These are phyloP conservation scores for Eulimnadia texana DNA, from an alignment of 1,140 invertebrate species.

Conservation along the genomic window DNA sequence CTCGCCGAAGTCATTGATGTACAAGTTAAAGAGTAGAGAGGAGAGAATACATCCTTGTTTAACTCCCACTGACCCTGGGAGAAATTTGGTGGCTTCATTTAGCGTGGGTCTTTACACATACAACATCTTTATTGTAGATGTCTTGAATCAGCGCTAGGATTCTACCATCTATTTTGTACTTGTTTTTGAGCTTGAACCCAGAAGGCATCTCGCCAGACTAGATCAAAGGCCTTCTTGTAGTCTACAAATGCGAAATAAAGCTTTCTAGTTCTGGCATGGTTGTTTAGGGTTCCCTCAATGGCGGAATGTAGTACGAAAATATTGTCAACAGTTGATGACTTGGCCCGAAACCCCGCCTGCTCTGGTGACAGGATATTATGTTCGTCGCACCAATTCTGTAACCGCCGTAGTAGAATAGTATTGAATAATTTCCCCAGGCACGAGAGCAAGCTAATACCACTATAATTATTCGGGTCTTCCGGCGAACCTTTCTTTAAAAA, in stretches of 20 bases:
- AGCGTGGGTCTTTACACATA: too few relatives aligned
- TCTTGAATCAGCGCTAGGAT: background rate
- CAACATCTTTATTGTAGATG: too few relatives aligned
- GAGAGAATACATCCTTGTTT: too few relatives aligned
- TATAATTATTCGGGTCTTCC: background rate
- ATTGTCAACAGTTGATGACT: background rate
- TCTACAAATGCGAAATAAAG: background rate
- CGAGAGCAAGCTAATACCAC: background rate
- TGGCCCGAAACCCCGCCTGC: background rate
- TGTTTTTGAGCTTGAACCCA: background rate
- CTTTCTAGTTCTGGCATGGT: background rate
- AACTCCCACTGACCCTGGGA: too few relatives aligned
- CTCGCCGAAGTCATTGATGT: too few relatives aligned
- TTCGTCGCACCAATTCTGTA: background rate
- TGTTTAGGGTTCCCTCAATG: background rate
- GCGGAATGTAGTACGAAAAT: background rate
- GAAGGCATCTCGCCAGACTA: background rate
- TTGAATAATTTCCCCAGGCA: background rate
- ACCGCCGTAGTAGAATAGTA: background rate
- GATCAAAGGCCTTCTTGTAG: background rate
- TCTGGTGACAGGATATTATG: background rate
- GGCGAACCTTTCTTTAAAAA: background rate
- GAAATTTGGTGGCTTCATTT: too few relatives aligned
- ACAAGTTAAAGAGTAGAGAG: too few relatives aligned
- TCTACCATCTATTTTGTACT: background rate